Percentiles rank a stretch among this genome's conserved stretches.
These are phyloP conservation scores for Temnothorax nylanderi DNA, from an alignment of 1,140 invertebrate genomes.

Conservation along the genomic window DNA sequence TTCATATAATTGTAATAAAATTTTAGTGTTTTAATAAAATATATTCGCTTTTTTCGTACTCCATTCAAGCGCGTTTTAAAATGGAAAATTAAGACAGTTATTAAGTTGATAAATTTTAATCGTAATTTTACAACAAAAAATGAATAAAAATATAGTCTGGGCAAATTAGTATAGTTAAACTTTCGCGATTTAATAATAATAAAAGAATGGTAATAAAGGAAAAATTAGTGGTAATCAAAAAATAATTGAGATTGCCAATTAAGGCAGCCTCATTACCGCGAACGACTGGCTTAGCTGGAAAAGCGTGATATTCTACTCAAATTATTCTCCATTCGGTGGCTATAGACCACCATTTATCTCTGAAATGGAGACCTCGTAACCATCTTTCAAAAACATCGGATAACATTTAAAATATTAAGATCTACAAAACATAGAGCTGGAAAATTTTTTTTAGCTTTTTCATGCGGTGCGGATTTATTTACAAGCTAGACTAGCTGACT, in stretches of 20 bases:
- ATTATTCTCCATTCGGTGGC: not conserved
- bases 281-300: not conserved
- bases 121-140: not conserved
- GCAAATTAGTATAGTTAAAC: not conserved
- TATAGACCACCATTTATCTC: not conserved
- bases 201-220: slow-evolving; percentile 8
- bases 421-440: not conserved
- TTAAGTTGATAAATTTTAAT: not conserved
- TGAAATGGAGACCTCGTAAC: not conserved
- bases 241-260: slow-evolving; percentile 33
- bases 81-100: not conserved
- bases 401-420: not conserved
- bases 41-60: not conserved
- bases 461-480: not conserved
- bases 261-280: not conserved
- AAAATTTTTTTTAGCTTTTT: not conserved
- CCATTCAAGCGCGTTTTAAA: not conserved
- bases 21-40: slow-evolving; percentile 5
- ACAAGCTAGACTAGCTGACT: not conserved
- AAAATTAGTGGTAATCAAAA: not conserved
- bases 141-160: not conserved
- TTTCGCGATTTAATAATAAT: not conserved
- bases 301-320: not conserved
- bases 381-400: not conserved
- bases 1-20: not conserved